A percentile compares a stretch with the other conserved stretches of the same genome.
phyloP scores from a whole-genome alignment of 2,113 vertebrate species.

The Aptenodytes patagonicus region DNA sequence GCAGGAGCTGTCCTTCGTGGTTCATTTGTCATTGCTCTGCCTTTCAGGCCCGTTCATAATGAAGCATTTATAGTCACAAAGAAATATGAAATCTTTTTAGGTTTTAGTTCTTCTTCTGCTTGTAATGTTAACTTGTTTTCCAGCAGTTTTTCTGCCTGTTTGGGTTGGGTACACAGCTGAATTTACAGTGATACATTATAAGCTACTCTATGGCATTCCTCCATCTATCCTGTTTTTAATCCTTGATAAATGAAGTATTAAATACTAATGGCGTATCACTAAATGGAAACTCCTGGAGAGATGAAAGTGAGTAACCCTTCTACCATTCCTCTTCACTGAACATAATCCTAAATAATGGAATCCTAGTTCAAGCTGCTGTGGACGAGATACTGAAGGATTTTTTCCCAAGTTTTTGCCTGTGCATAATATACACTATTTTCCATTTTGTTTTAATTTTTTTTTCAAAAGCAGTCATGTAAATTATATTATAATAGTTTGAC shows the following conservation, averaged over 20 bases:
- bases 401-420: not conserved
- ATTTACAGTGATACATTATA: not conserved
- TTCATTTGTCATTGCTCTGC: not conserved
- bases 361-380: constrained; percentile 1
- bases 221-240: constrained; percentile 28
- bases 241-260: constrained; percentile 55
- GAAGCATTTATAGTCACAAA: not conserved
- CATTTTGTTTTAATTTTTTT: not conserved
- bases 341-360: constrained; percentile 24
- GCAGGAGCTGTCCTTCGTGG: not conserved
- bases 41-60: not conserved
- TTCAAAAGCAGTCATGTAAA: not conserved
- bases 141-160: not conserved
- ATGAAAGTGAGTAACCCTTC: constrained; percentile 28
- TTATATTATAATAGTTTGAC: constrained; percentile 16
- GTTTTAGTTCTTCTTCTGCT: not conserved
- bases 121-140: not conserved
- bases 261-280: constrained; percentile 9
- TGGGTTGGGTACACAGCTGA: not conserved
- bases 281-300: constrained; percentile 39
- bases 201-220: not conserved
- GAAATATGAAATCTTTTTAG: not conserved
- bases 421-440: not conserved
- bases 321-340: constrained; percentile 25
- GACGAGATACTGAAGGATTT: not conserved